phyloP scores from a whole-genome alignment of 2,888 invertebrate species.

The Deilephila porcellus region DNA sequence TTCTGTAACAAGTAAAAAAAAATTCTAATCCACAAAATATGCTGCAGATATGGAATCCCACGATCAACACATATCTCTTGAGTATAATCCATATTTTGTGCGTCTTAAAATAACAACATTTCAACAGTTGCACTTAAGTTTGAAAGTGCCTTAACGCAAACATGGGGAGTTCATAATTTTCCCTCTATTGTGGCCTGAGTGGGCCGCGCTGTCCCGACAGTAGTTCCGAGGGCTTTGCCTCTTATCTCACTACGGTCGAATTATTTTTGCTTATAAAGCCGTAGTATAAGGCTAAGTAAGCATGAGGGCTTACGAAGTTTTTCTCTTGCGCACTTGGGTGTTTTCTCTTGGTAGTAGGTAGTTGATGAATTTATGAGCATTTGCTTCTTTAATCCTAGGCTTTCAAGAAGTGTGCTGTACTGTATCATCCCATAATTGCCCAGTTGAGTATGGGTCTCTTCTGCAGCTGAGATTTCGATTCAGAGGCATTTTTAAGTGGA shows the following conservation, averaged over 20 bases:
- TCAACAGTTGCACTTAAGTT: background rate
- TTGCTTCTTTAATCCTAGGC: too few species aligned
- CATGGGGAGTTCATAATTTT: background rate
- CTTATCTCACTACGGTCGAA: background rate
- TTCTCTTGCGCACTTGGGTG: background rate
- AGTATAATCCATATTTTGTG: background rate
- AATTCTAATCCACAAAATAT: too few species aligned
- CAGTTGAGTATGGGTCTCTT: too few species aligned
- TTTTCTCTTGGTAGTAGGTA: too few species aligned
- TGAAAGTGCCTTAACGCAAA: background rate
- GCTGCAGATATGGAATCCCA: background rate
- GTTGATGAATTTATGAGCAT: too few species aligned
- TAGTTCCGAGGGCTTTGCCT: constrained; percentile 5
- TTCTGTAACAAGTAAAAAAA: too few species aligned
- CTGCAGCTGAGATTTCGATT: too few species aligned
- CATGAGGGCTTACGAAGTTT: background rate
- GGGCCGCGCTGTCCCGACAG: background rate
- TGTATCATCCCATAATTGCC: too few species aligned
- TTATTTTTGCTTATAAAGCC: background rate
- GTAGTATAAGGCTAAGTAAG: background rate
- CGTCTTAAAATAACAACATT: background rate
- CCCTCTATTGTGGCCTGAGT: constrained; percentile 5
- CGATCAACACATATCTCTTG: background rate
- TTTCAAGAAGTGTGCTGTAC: too few species aligned
- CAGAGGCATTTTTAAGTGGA: too few species aligned